phyloP scores from a whole-genome alignment of 1,140 invertebrate genomes.

The Drosophila equinoxialis region DNA sequence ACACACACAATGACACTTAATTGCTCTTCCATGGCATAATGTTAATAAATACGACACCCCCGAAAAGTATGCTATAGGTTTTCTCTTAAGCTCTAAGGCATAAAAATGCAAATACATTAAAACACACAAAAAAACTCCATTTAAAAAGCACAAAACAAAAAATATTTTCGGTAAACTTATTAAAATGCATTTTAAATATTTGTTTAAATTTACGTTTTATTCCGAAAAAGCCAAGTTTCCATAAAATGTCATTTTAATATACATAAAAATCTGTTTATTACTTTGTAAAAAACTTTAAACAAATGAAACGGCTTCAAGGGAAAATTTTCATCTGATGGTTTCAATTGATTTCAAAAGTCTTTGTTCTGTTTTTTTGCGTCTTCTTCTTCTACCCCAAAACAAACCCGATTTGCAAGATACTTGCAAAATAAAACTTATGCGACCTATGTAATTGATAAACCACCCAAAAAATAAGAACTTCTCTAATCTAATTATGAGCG shows the following conservation, averaged over 20 bases:
- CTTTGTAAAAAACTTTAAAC: too few species aligned
- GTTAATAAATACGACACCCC: neutral
- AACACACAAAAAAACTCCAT: too few species aligned
- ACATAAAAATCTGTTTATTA: too few species aligned
- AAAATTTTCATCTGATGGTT: neutral
- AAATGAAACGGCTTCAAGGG: too few species aligned
- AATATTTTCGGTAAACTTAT: too few species aligned
- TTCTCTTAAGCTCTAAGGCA: neutral
- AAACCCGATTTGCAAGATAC: neutral
- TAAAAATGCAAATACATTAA: neutral
- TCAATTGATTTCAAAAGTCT: neutral
- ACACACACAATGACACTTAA: neutral
- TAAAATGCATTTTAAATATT: too few species aligned
- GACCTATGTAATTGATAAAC: constrained; percentile 65
- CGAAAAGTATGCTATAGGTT: neutral
- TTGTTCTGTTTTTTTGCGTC: neutral
- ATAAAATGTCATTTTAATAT: too few species aligned
- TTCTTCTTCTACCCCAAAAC: neutral
- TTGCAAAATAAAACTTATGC: constrained; percentile 40
- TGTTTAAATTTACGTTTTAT: too few species aligned
- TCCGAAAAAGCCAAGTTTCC: too few species aligned
- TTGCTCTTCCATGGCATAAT: constrained; percentile 50
- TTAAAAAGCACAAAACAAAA: neutral
- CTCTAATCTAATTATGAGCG: constrained; percentile 48
- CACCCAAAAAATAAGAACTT: constrained; percentile 47